phyloP scores from a whole-genome alignment of 2,888 invertebrate species.

The Megastigmus dorsalis region DNA sequence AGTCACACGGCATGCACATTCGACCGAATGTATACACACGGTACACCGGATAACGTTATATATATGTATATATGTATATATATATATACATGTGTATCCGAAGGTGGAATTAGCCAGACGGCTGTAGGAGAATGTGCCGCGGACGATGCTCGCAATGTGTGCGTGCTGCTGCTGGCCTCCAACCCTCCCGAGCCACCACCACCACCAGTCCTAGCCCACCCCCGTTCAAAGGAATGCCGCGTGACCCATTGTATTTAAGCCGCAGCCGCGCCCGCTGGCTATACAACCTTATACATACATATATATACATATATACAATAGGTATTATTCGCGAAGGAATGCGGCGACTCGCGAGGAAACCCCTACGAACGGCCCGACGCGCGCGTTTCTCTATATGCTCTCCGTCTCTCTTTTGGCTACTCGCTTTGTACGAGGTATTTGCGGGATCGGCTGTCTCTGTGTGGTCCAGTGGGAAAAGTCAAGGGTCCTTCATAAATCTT shows the following conservation, averaged over 20 bases:
- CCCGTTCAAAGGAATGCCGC: conserved; percentile 35
- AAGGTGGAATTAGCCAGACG: too few relatives aligned
- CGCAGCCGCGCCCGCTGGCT: conserved; percentile 5
- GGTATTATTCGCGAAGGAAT: conserved; percentile 2
- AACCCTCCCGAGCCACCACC: not conserved
- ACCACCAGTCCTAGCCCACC: not conserved
- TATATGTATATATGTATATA: too few relatives aligned
- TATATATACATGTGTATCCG: too few relatives aligned
- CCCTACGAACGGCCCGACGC: not conserved
- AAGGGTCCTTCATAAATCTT: too few relatives aligned
- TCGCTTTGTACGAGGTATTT: too few relatives aligned
- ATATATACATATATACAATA: not conserved
- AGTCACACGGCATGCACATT: too few relatives aligned
- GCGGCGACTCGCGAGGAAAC: conserved; percentile 2
- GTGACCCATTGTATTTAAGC: conserved; percentile 40
- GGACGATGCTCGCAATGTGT: conserved; percentile 30
- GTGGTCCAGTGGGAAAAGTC: too few relatives aligned
- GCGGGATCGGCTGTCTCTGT: too few relatives aligned
- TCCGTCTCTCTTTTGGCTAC: too few relatives aligned
- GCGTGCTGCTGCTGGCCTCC: not conserved
- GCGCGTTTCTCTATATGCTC: too few relatives aligned
- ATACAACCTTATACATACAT: not conserved
- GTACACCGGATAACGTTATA: too few relatives aligned
- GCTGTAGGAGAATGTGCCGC: conserved; percentile 22
- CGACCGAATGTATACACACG: too few relatives aligned